Conservation (phyloP, 2,113 vertebrate species). For the Alectura lathami region DNA sequence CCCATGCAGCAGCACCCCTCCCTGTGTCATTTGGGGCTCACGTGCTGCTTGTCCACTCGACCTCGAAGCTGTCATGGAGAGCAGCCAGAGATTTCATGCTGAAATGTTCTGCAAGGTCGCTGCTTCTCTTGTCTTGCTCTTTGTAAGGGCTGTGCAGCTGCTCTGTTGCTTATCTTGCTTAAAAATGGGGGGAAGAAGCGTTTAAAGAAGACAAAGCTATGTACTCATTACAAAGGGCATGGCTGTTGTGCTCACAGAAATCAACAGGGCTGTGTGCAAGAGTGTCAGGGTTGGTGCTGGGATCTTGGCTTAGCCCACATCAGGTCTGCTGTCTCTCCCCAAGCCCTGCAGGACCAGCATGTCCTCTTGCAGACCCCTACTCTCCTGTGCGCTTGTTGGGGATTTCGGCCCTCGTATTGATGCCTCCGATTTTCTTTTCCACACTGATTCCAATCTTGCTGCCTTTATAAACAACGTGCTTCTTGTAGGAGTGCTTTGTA, state of each 20-base stretch:
- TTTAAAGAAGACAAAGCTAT: not conserved
- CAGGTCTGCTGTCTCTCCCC: not conserved
- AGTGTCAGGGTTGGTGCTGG: not conserved
- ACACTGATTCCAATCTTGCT: fast-evolving
- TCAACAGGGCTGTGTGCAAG: not conserved
- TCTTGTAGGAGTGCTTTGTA: not conserved
- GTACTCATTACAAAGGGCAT: not conserved
- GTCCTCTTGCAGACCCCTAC: not conserved
- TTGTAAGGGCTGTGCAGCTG: not conserved
- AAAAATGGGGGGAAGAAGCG: not conserved
- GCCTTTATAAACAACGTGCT: not conserved
- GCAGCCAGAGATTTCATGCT: not conserved
- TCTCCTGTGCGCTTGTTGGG: not conserved
- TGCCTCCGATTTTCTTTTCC: not conserved
- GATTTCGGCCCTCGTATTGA: not conserved
- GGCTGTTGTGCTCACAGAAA: not conserved
- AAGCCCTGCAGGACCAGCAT: not conserved
- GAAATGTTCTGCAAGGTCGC: not conserved
- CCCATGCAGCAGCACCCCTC: not conserved
- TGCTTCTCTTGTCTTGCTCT: not conserved
- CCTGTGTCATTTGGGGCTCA: not conserved
- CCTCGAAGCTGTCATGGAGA: not conserved
- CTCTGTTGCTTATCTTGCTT: not conserved
- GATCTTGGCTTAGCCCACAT: not conserved
- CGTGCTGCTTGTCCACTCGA: fast-evolving